phyloP scores from a whole-genome alignment of 2,113 vertebrate genomes.

The Notothenia coriiceps region DNA sequence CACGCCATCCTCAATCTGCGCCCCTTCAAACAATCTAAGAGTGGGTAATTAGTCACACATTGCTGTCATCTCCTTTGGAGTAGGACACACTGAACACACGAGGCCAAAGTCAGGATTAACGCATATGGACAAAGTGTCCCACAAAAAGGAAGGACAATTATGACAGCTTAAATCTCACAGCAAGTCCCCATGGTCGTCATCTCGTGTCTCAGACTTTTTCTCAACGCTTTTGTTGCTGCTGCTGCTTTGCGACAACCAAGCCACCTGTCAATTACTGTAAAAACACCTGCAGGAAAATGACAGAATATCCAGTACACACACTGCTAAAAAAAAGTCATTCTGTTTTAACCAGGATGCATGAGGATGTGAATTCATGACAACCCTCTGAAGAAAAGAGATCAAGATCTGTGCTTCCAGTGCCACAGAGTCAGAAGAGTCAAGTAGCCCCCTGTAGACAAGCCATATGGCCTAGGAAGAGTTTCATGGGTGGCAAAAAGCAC shows the following conservation, averaged over 20 bases:
- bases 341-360: conserved; percentile 42
- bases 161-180: conserved; percentile 53
- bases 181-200: neutral
- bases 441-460: conserved; percentile 69
- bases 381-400: conserved; percentile 61
- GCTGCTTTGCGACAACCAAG: conserved; percentile 42
- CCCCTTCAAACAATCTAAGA: conserved; percentile 69
- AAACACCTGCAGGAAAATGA: conserved; percentile 43
- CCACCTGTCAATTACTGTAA: conserved; percentile 58
- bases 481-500: conserved; percentile 70
- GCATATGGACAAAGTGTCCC: conserved; percentile 54
- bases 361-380: conserved; percentile 25
- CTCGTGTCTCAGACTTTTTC: conserved; percentile 9
- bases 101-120: conserved; percentile 45
- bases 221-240: conserved; percentile 1
- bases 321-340: conserved; percentile 27
- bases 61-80: conserved; percentile 38
- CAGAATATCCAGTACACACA: conserved; percentile 20
- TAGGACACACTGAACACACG: conserved; percentile 27
- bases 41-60: conserved; percentile 71
- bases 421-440: conserved; percentile 73
- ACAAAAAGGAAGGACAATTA: conserved; percentile 48
- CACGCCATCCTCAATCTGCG: conserved; percentile 70
- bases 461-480: conserved; percentile 82
- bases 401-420: conserved; percentile 63